Base-by-base conservation (phyloP, 2,113 vertebrate genomes). In the Hippopotamus amphibius region DNA sequence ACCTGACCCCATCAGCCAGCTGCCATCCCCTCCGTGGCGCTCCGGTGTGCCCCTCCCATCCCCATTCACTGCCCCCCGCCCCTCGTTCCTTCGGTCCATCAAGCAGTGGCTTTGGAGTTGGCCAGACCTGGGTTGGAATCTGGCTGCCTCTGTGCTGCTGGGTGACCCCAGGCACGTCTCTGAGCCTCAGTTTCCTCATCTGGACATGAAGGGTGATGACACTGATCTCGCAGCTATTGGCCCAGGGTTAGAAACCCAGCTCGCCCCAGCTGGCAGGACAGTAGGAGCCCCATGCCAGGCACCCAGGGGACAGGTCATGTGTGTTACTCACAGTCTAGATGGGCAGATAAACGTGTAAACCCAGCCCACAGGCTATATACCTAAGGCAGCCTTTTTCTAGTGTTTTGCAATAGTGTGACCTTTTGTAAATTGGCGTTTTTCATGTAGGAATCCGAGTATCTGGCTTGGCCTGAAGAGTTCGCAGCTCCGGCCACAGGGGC, bases 1-100 rank as follows among this genome's bases (percentile, higher is more conserved):
- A 2, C 13, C 41, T 28, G 77, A 69, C 50, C 46, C 33, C 3
- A 4, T 13, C 48, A 9, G 21, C 57, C 8, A 2, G 46, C n/a
- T 1, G 12, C 24, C 30, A 1, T 9, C 28, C 6, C 33, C n/a
- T 53, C 37, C 6, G 3, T 0, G 13, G 55, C 33, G 1, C 19
- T 15, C n/a, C 71, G 4, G 2, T 46, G 30, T 46, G 37, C 10
- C 21, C 50, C 3, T 48, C 16, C 17, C 72, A 8, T 7, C 30
- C 16, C 68, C 1, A 22, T 68, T n/a, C 33, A 16, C 43, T 17
- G 30, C 13, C 30, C 41, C 30, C 37, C 10, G 13, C 61, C 59
- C 76, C 76, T 57, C 2, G 3, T n/a, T 63, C 46, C 22, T 50
- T 66, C 8, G 0, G 50, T 1, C 28, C 30, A 10, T 28, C 68